A percentile compares a stretch with the other conserved stretches of the same genome.
phyloP scores from a whole-genome alignment of 2,888 invertebrate species.

The Ectemnius continuus region DNA sequence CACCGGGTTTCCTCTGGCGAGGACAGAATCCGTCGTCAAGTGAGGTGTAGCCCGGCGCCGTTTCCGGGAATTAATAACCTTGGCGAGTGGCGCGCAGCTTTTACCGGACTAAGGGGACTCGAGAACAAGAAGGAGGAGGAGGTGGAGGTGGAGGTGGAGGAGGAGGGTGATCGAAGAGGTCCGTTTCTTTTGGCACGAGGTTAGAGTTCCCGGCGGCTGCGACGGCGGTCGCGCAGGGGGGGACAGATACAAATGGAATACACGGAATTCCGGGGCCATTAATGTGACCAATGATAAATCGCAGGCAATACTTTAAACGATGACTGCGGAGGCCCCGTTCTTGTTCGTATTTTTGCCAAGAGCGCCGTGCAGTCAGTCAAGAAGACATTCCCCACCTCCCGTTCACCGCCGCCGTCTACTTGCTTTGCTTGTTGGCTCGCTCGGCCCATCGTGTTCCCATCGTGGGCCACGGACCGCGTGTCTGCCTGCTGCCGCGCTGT shows the following conservation, averaged over 20 bases:
- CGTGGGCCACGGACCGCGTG: constrained; percentile 17
- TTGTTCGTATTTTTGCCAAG: constrained; percentile 67
- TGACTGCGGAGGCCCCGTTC: constrained; percentile 69
- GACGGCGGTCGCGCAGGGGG: constrained; percentile 43
- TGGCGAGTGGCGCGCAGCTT: constrained; percentile 38
- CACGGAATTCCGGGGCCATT: constrained; percentile 72
- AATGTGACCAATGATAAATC: constrained; percentile 73
- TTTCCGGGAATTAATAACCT: constrained; percentile 59
- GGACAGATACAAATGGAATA: constrained; percentile 75
- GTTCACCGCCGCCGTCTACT: constrained; percentile 14
- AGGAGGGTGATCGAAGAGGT: constrained; percentile 60
- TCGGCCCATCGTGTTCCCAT: constrained; percentile 3
- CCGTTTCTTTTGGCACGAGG: constrained; percentile 63
- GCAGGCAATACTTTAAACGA: constrained; percentile 73
- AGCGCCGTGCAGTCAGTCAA: constrained; percentile 63
- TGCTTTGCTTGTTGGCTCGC: constrained; percentile 11
- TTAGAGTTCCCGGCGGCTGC: constrained; percentile 58
- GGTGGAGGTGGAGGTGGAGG: constrained; percentile 21
- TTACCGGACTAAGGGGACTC: constrained; percentile 36
- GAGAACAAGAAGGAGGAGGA: too few species aligned
- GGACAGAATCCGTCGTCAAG: constrained; percentile 32
- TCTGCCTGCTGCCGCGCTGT: constrained; percentile 8
- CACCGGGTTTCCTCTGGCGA: constrained; percentile 4
- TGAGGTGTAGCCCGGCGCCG: constrained; percentile 19
- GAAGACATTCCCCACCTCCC: constrained; percentile 42